Evolutionary conservation across 2,888 invertebrate species (phyloP), one percentile per base, ranked within the genome.

Genomic region (Apamea monoglypha): DNA sequence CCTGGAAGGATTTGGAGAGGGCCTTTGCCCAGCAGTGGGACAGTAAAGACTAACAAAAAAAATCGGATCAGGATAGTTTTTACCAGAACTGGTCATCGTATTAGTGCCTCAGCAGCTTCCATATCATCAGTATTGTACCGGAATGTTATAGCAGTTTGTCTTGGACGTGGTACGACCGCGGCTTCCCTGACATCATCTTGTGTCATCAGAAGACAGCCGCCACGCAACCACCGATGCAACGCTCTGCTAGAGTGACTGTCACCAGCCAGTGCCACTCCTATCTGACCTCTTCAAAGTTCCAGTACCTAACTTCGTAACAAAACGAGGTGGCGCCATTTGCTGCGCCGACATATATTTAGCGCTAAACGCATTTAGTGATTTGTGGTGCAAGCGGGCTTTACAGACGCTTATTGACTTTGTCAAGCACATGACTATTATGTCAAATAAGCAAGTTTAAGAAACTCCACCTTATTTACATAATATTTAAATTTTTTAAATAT

Each of bases 401-500:
- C 25, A 4, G 6, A 56, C 4, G 18, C 21, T 32, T 69, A 29
- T 18, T 29, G 7, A 56, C 10, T 70, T n/a, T 74, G 14, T 29
- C 18, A 32, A 32, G 2, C 14, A 10, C 1, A 78, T 6, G 6
- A 40, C 21, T 7, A 44, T 32, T 18, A 29, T 56, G 56, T 16
- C 14, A 67, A 59, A 36, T 40, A 5, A 47, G 29, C 47, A 68
- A 18, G 18, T 63, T 63, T n/a, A n/a, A 25, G n/a, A 56, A 59
- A 81, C 56, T 0, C 32, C 10, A 75, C 2, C 21, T 53, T 78
- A 50, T 69, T 80, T 40, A 44, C 18, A 16, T 53, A 25, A 32
- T 36, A 73, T 82, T 75, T 75, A 61, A 61, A n/a, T n/a, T n/a
- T n/a, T n/a, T n/a, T n/a, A n/a, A 71, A 67, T 10, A 53, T 40